Percentiles rank a stretch among this genome's conserved stretches.
phyloP scores from a whole-genome alignment of 2,888 invertebrate species.

The Axea sp. region DNA sequence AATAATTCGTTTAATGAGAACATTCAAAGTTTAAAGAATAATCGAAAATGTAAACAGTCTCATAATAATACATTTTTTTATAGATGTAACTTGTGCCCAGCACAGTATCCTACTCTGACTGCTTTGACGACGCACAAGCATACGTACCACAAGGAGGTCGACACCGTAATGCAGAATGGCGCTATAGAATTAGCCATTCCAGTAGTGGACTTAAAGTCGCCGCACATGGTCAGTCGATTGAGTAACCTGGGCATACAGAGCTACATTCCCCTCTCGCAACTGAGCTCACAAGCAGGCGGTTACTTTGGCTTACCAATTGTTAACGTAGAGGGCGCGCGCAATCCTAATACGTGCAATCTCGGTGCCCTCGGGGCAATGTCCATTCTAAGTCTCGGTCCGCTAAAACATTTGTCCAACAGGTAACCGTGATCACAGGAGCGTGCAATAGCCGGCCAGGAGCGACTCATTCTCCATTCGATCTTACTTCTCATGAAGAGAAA shows the following conservation, averaged over 20 bases:
- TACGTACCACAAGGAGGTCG: constrained; percentile 81
- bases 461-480: too few relatives aligned
- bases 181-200: constrained; percentile 86
- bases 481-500: too few relatives aligned
- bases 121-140: constrained; percentile 84
- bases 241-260: constrained; percentile 85
- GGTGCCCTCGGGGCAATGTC: constrained; percentile 86
- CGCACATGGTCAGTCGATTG: constrained; percentile 84
- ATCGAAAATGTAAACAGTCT: too few relatives aligned
- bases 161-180: constrained; percentile 71
- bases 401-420: constrained; percentile 81
- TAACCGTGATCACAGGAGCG: constrained; percentile 69
- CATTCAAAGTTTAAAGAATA: too few relatives aligned
- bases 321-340: constrained; percentile 83
- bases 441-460: too few relatives aligned
- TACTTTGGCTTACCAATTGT: constrained; percentile 87
- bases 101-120: constrained; percentile 85
- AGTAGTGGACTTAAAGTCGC: constrained; percentile 86
- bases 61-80: too few relatives aligned
- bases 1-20: too few relatives aligned
- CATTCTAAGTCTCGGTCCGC: constrained; percentile 86
- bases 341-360: constrained; percentile 82
- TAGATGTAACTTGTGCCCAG: constrained; percentile 86
- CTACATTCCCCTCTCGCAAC: constrained; percentile 86
- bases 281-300: constrained; percentile 82